A percentile compares a stretch with the other conserved stretches of the same genome.
phyloP scores from a whole-genome alignment of 2,797 vertebrate species.

The Pseudotriccus pelzelni region DNA sequence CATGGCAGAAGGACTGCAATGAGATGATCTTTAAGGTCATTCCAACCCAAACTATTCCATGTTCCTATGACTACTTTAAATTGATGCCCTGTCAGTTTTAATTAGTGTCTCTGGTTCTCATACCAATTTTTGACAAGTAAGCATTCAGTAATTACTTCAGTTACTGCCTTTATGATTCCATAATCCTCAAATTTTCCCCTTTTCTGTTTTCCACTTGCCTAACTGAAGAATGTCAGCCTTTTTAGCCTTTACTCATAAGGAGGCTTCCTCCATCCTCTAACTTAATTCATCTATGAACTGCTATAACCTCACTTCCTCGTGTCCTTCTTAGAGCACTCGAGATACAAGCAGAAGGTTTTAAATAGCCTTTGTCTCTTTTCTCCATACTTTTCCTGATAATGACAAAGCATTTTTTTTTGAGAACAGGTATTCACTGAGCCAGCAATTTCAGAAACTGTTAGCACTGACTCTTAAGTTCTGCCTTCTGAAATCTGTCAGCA shows the following conservation, averaged over 20 bases:
- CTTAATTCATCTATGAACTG: neutral
- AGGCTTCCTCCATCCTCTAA: neutral
- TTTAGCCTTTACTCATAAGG: neutral
- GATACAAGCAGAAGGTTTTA: neutral
- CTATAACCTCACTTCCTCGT: neutral
- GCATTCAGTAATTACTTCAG: neutral
- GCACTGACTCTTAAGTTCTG: neutral
- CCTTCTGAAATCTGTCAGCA: constrained; percentile 18
- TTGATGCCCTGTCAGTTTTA: neutral
- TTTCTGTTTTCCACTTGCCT: neutral
- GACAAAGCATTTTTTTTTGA: neutral
- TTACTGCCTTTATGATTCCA: neutral
- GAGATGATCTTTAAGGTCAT: neutral
- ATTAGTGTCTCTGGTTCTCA: neutral
- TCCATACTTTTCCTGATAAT: neutral
- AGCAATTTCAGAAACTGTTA: neutral
- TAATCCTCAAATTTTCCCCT: neutral
- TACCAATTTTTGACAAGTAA: neutral
- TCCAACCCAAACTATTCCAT: neutral
- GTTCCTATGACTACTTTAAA: neutral
- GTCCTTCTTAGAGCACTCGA: neutral
- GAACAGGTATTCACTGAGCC: constrained; percentile 18
- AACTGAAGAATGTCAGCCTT: neutral
- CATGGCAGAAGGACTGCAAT: too few species aligned
- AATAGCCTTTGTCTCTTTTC: neutral